Evolutionary conservation across 2,888 invertebrate species (phyloP).

Genomic region (Troilus luridus): DNA sequence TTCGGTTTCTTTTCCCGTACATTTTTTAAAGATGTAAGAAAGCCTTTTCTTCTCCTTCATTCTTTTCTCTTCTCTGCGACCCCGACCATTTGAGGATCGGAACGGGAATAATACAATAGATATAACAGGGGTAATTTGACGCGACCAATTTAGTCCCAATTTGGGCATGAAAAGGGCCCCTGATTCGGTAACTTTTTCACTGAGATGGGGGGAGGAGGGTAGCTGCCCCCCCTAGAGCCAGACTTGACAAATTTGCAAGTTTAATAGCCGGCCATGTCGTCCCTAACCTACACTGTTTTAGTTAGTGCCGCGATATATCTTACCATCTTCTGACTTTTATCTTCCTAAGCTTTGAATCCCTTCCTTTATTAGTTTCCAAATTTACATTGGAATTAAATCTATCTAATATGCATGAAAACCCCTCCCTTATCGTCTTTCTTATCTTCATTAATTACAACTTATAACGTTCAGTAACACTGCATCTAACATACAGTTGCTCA

Average conservation of each 20-base stretch:
- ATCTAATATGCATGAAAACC: neutral
- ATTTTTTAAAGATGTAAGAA: neutral
- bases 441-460: neutral
- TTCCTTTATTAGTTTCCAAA: slow-evolving; percentile 20
- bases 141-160: slow-evolving; percentile 10
- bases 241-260: slow-evolving; percentile 50
- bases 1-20: neutral
- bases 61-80: neutral
- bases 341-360: slow-evolving; percentile 26
- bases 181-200: neutral
- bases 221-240: neutral
- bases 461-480: too few species aligned
- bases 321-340: slow-evolving; percentile 36
- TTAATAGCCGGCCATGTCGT: slow-evolving; percentile 40
- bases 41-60: neutral
- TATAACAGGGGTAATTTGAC: slow-evolving; percentile 44
- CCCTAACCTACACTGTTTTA: slow-evolving; percentile 35
- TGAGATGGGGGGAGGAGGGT: neutral
- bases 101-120: slow-evolving; percentile 40
- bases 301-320: slow-evolving; percentile 39
- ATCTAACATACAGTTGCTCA: too few species aligned
- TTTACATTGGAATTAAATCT: slow-evolving; percentile 23
- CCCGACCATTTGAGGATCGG: neutral
- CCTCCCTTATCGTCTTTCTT: neutral
- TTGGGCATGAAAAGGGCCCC: neutral